A percentile compares a stretch with the other conserved stretches of the same genome.
Conservation (phyloP, 2,113 vertebrate genomes). For the Neolamprologus modestus region DNA sequence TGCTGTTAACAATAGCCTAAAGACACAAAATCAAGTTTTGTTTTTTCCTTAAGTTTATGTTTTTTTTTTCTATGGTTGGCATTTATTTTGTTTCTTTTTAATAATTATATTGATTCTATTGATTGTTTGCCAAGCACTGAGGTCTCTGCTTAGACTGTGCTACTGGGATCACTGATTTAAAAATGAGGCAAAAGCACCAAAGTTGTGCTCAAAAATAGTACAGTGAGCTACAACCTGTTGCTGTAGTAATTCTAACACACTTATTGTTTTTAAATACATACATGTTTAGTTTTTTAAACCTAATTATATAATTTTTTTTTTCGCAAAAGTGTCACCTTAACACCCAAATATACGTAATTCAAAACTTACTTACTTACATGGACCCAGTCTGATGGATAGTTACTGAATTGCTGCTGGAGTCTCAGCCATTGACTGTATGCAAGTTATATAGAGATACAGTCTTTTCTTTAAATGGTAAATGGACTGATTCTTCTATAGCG, state of each 20-base stretch:
- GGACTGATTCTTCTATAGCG: no score
- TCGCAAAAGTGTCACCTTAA: background rate
- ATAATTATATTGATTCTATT: background rate
- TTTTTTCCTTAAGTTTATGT: background rate
- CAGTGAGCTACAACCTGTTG: background rate
- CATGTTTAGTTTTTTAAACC: background rate
- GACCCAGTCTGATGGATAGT: background rate
- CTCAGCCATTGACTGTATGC: background rate
- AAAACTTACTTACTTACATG: background rate
- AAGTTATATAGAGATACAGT: background rate
- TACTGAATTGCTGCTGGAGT: background rate
- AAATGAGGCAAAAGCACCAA: background rate
- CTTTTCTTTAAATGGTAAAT: no score
- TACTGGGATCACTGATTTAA: background rate
- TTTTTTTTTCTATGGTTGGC: accelerated
- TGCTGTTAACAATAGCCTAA: background rate
- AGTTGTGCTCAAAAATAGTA: background rate
- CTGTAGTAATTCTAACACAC: background rate
- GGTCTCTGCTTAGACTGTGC: background rate
- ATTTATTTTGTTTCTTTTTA: background rate
- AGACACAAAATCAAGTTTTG: background rate
- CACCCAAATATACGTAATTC: background rate
- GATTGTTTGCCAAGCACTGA: background rate
- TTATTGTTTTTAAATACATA: background rate
- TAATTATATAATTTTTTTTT: background rate